These are phyloP conservation scores for Drosophila mojavensis DNA, from an alignment of 1,140 invertebrate species.

Conservation along the genomic window DNA sequence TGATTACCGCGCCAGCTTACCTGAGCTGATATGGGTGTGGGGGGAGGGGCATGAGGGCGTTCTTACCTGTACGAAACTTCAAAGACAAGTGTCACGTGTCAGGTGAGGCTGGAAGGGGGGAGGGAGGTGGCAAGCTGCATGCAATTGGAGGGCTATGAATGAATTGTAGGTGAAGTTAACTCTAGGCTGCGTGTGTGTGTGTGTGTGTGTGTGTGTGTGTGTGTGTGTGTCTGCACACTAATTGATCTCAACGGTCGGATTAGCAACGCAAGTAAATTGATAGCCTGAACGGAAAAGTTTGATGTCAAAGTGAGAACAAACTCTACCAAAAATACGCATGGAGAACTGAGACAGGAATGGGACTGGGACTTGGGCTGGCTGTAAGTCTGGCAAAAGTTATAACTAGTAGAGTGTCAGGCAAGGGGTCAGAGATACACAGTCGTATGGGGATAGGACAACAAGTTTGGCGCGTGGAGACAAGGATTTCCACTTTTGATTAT, in stretches of 20 bases:
- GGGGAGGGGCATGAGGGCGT: too few species aligned
- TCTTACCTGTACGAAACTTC: constrained; percentile 12
- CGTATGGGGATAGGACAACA: not conserved
- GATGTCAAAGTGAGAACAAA: constrained; percentile 45
- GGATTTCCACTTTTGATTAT: constrained; percentile 59
- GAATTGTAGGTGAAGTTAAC: constrained; percentile 17
- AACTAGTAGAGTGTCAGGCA: constrained; percentile 20
- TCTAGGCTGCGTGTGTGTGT: constrained; percentile 30
- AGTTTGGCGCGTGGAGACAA: constrained; percentile 44
- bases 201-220: constrained; percentile 17
- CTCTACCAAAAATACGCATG: not conserved
- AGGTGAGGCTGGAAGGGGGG: not conserved
- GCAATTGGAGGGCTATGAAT: not conserved
- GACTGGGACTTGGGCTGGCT: not conserved
- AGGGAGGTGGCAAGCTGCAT: too few species aligned
- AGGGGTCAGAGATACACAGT: not conserved
- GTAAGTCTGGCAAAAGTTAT: constrained; percentile 30
- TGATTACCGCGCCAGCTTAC: constrained; percentile 23
- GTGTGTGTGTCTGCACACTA: constrained; percentile 53
- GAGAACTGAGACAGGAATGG: too few species aligned
- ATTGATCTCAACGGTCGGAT: constrained; percentile 74
- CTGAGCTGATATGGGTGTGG: not conserved
- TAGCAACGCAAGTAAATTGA: constrained; percentile 65
- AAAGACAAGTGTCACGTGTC: constrained; percentile 26
- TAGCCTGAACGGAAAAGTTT: constrained; percentile 68